Evolutionary conservation across 2,888 invertebrate genomes (phyloP), one percentile per base, ranked within the genome.

Genomic region (Herminia tarsipennalis): DNA sequence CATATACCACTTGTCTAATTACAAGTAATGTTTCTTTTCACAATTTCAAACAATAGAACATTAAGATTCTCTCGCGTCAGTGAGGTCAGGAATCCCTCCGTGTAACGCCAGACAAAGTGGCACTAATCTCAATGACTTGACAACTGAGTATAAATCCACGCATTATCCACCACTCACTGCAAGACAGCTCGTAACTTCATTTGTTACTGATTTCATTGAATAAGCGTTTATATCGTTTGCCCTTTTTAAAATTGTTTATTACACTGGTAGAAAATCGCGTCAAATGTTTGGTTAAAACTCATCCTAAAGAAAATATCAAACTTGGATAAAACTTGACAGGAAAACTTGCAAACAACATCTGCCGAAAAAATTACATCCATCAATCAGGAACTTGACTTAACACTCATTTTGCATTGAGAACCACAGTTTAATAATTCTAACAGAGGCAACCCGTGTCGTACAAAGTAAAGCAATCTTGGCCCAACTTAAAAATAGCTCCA

Each of bases 81-180:
- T 29, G 48, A 42, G 49, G 44, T 37, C 53, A 37, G 18, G 16
- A 44, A 37, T 35, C 41, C 46, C 38, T 40, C 18, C 32, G 43
- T 46, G 18, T 29, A 33, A 20, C 14, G 42, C 28, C 43, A 49
- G 49, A 60, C 54, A 59, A 54, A 54, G 42, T 32, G 38, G 34
- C 39, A 28, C 28, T 64, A 54, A 59, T 64, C 60, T 49, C 24
- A 58, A 57, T 46, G 46, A 39, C 27, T 44, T 49, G 36, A 64
- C 60, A 60, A 38, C 40, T 41, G 46, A 43, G 21, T 50, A 46
- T 60, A 60, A 60, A 60, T 60, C 35, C 22, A 32, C 38, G 46
- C 41, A 60, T 64, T 60, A 60, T 44, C 32, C 27, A 33, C 44
- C 12, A n/a, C 12, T 54, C 22, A 37, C 32, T 9, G 16, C 22